Evolutionary conservation across 1,140 invertebrate genomes (phyloP).

Genomic region (Phortica variegata): DNA sequence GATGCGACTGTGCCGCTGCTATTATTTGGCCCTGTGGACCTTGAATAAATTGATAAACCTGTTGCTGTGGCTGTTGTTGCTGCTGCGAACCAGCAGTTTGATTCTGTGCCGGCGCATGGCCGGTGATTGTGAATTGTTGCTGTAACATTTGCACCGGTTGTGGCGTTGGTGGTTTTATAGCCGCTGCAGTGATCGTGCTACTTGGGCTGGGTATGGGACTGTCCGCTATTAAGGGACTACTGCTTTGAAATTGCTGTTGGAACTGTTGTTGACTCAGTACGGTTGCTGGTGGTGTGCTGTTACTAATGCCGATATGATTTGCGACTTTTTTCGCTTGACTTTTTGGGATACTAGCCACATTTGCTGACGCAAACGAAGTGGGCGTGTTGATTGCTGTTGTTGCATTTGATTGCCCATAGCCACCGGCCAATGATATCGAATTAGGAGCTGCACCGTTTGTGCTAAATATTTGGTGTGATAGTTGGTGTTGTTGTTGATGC

Average conservation of each 20-base stretch:
- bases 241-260: constrained; percentile 20
- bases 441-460: constrained; percentile 43
- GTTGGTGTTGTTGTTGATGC: constrained; percentile 16
- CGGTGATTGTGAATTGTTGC: constrained; percentile 46
- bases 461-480: constrained; percentile 41
- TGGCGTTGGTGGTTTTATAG: constrained; percentile 51
- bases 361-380: constrained; percentile 50
- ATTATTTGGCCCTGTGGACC: constrained; percentile 52
- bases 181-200: constrained; percentile 39
- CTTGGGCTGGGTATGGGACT: constrained; percentile 48
- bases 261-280: constrained; percentile 16
- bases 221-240: no score
- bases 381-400: constrained; percentile 43
- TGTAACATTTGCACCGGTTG: constrained; percentile 48
- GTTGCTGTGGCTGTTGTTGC: constrained; percentile 37
- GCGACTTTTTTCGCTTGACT: constrained; percentile 51
- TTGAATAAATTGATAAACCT: constrained; percentile 54
- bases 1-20: constrained; percentile 35
- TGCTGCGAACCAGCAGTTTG: constrained; percentile 21
- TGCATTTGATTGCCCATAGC: constrained; percentile 51
- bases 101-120: not conserved
- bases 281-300: constrained; percentile 16
- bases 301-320: not conserved
- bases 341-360: constrained; percentile 54
- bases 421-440: constrained; percentile 40